Evolutionary conservation across 92 coral and sea anemone species (phyloP).

Genomic region (Actinostola sp.): DNA sequence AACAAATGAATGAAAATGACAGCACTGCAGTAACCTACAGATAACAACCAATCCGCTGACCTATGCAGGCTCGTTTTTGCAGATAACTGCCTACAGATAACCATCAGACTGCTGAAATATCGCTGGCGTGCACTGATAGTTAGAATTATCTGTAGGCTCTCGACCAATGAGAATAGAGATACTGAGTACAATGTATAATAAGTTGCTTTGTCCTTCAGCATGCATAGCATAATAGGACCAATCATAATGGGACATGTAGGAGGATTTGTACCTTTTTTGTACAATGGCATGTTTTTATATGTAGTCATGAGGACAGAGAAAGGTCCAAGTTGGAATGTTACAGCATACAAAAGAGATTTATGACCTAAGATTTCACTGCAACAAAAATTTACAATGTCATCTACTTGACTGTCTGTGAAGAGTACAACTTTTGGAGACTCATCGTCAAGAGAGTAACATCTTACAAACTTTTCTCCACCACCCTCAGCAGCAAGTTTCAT

Average conservation of each 20-base stretch:
- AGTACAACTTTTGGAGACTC: conserved; percentile 60
- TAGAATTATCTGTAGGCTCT: no score
- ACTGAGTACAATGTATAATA: conserved; percentile 43
- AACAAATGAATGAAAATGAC: no score
- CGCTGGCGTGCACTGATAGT: no score
- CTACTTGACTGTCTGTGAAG: conserved; percentile 60
- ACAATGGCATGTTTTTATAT: conserved; percentile 50
- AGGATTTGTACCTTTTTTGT: conserved; percentile 25
- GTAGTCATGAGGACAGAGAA: conserved; percentile 53
- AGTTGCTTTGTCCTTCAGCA: conserved; percentile 48
- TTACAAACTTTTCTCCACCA: conserved; percentile 50
- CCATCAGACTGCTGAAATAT: no score
- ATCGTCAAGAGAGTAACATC: conserved; percentile 55
- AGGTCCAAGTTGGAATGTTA: conserved; percentile 61
- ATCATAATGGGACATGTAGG: no score
- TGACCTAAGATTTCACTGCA: conserved; percentile 48
- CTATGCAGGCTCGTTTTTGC: no score
- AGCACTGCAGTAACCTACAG: no score
- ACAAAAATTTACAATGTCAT: conserved; percentile 57
- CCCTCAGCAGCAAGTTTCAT: conserved; percentile 55
- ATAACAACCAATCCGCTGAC: no score
- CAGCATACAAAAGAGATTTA: conserved; percentile 52
- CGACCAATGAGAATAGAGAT: no score
- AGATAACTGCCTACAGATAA: no score
- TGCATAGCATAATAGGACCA: conserved; percentile 39